Conservation (phyloP, 2,888 invertebrate species). For the Epistrophe grossulariae region DNA sequence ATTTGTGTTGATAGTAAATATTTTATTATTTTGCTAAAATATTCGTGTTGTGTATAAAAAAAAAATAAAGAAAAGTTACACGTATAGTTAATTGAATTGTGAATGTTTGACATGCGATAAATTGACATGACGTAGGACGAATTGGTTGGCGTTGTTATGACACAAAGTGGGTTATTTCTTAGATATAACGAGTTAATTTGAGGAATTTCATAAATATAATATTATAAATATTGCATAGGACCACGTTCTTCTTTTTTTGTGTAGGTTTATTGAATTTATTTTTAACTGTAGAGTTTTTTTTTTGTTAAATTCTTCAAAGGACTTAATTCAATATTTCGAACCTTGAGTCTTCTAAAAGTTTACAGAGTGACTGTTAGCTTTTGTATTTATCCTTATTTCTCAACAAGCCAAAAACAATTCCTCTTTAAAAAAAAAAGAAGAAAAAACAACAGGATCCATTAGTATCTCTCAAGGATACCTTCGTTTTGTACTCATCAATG, state of each 20-base stretch:
- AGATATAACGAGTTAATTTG: not conserved
- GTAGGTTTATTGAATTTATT: not conserved
- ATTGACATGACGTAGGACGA: not conserved
- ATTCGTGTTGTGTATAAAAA: not conserved
- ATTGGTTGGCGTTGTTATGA: not conserved
- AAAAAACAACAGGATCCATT: slow-evolving; percentile 36
- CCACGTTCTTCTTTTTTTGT: not conserved
- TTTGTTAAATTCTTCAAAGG: not conserved
- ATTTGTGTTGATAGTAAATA: not conserved
- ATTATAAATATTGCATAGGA: not conserved
- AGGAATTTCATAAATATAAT: not conserved
- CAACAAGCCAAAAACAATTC: slow-evolving; percentile 62
- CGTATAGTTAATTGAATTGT: slow-evolving; percentile 11
- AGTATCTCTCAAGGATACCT: slow-evolving; percentile 13
- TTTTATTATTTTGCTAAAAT: not conserved
- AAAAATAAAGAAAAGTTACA: not conserved
- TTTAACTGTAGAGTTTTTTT: not conserved
- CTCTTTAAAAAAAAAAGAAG: not conserved
- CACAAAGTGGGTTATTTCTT: not conserved
- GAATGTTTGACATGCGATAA: slow-evolving; percentile 25
- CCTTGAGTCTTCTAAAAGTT: not conserved
- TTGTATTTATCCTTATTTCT: slow-evolving; percentile 2
- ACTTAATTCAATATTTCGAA: not conserved
- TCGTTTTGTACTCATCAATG: slow-evolving; percentile 32
- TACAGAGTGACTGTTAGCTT: not conserved